Base-by-base conservation (phyloP, 2,888 invertebrate genomes). In the Parelbella ahira region DNA sequence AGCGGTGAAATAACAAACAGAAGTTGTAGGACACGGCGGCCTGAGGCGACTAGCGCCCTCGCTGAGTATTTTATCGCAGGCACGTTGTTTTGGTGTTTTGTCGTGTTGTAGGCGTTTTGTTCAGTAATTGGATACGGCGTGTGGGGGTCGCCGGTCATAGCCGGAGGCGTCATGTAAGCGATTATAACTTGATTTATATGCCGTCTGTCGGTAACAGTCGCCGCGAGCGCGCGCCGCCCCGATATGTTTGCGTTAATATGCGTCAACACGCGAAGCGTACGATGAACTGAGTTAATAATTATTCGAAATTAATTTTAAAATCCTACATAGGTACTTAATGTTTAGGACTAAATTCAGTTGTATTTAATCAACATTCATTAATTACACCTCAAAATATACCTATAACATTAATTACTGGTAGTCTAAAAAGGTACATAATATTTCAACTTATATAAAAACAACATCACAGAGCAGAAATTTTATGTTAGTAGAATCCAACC, bases 111-210 rank as follows among this genome's bases (percentile, higher is more conserved):
- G 37, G 20, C 37, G 28, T 68, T 65, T 66, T 59, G 48, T 49
- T 51, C 50, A 34, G 54, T 66, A 68, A 67, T 68, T 63, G 68
- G 64, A 58, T 61, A 56, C 54, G 54, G 58, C 58, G 30, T 32
- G 24, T 11, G 20, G 30, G 39, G 39, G 29, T 38, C 29, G 38
- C 49, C 47, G 53, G 56, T 50, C 54, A 54, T 58, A 48, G 58
- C 61, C 55, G 49, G 56, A 47, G 63, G 62, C 59, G 53, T 51
- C 51, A 58, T 63, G 58, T 56, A 59, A 58, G 50, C 65, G 58
- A 66, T 66, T 65, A 62, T 58, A 50, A 36, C 36, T 43, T 66
- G 67, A 70, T 68, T 70, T n/a, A n/a, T 68, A 67, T 67, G 64
- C 58, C 49, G 54, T 54, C 57, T 64, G 63, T 61, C 54, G 47